Evolutionary conservation across 2,797 vertebrate species (phyloP).

Genomic region (Darevskia mixta): DNA sequence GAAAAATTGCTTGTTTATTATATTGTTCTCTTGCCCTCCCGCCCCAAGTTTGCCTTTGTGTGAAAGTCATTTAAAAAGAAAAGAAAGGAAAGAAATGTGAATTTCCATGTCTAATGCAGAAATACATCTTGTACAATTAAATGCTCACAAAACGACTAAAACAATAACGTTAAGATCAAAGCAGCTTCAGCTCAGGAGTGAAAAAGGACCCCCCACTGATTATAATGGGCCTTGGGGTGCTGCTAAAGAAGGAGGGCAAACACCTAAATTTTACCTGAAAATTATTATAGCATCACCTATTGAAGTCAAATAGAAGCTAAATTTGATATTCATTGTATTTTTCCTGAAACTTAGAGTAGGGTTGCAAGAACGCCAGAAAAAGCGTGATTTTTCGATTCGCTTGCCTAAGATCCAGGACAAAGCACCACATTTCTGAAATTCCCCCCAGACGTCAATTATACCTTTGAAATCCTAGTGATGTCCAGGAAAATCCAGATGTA

Average conservation of each 20-base stretch:
- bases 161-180: conserved; percentile 15
- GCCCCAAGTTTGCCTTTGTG: not conserved
- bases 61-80: conserved; percentile 2
- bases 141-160: not conserved
- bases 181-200: conserved; percentile 11
- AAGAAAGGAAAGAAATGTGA: not conserved
- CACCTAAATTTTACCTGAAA: not conserved
- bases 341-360: not conserved
- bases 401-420: too few relatives aligned
- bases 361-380: too few relatives aligned
- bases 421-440: too few relatives aligned
- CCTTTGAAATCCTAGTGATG: too few relatives aligned
- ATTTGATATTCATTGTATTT: conserved; percentile 3
- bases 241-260: not conserved
- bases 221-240: not conserved
- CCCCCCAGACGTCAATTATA: too few relatives aligned
- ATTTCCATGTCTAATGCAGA: conserved; percentile 8
- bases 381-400: too few relatives aligned
- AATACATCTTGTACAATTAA: conserved; percentile 26
- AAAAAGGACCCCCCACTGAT: conserved; percentile 12
- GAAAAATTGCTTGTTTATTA: conserved; percentile 47
- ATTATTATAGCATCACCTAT: not conserved
- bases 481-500: too few relatives aligned
- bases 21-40: conserved; percentile 8
- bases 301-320: not conserved